Evolutionary conservation across 2,113 vertebrate genomes (phyloP), one percentile per base, ranked within the genome.

Genomic region (Serilophus lunatus): DNA sequence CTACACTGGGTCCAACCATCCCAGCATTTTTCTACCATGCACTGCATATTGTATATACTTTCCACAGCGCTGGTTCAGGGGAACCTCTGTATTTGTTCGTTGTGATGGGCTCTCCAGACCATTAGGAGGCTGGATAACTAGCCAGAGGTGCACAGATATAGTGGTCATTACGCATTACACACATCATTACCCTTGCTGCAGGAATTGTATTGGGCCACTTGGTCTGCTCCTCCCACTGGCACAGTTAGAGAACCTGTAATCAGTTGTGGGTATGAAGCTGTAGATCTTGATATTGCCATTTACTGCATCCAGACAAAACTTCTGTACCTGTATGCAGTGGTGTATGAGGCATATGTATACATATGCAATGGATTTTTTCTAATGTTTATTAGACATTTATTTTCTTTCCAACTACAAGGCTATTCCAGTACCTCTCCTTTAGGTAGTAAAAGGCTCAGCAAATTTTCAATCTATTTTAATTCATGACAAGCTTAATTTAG

Each of bases 201-300:
- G 64, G 38, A 77, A 45, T 8, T 4, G 2, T 3, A 40, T 2
- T 0, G 0, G 22, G 59, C n/a, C 6, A 4, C 44, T 66, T 47
- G 35, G 49, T 36, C 29, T 1, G 1, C 44, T 72, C 31, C 28
- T 79, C 26, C 28, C 72, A 13, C 42, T 38, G 33, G 18, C 54
- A 83, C 47, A 23, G 25, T 3, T 31, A 10, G 40, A 77, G 63
- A 77, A 42, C 4, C n/a, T 49, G 2, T 12, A 49, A 31, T 61
- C 40, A 61, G 17, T 16, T 54, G 6, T 9, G 35, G 61, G n/a
- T 47, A 54, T 26, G 29, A 35, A 49, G 63, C n/a, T 36, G 29
- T 18, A n/a, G 23, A 42, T 18, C 15, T 12, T 40, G n/a, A 45
- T 53, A 47, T 40, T 82, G 17, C 16, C 17, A 22, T 76, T 80